Base-by-base conservation (phyloP, 2,113 vertebrate species). In the Amphilophus citrinellus region DNA sequence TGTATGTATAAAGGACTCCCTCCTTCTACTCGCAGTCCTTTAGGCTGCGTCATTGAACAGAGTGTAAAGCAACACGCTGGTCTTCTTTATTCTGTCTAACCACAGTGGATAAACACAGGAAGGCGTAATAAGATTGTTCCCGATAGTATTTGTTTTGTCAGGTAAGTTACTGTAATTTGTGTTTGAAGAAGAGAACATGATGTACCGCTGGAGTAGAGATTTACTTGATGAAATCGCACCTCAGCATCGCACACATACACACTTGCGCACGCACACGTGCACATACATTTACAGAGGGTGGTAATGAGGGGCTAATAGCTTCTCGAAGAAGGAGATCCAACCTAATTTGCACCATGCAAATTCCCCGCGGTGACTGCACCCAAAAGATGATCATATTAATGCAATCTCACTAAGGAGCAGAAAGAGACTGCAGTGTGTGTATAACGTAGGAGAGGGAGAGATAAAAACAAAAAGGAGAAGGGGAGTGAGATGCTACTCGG, bases 331-430 rank as follows among this genome's bases (percentile, higher is more conserved):
- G 82, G 81, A 79, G 61, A 85, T 88, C 84, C 80, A 79, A 83
- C 78, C 86, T 92, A 77, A 94, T 95, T 93, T 93, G 66, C 85
- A 68, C 56, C 80, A 56, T 81, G 90, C 83, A 61, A 86, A 88
- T 80, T 66, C 82, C 84, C 86, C 11, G 3, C 80, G 63, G 77
- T 75, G 82, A 50, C 79, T 81, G 60, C 57, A 86, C 85, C 87
- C 82, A 89, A 82, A 81, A 85, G 65, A 80, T 58, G 47, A 53
- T 32, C 83, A 37, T 73, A 79, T 66, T 80, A 86, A 85, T 57
- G 63, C 79, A 39, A 39, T 39, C 37, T 39, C 37, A 39, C 47
- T 63, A n/a, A n/a, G 50, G 30, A 27, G 59, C 22, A 10, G 61
- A 60, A 3, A 11, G 47, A 42, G 13, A 57, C 68, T 35, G 68